Base-by-base conservation (phyloP, 1,140 invertebrate species). In the Planococcus citri region DNA sequence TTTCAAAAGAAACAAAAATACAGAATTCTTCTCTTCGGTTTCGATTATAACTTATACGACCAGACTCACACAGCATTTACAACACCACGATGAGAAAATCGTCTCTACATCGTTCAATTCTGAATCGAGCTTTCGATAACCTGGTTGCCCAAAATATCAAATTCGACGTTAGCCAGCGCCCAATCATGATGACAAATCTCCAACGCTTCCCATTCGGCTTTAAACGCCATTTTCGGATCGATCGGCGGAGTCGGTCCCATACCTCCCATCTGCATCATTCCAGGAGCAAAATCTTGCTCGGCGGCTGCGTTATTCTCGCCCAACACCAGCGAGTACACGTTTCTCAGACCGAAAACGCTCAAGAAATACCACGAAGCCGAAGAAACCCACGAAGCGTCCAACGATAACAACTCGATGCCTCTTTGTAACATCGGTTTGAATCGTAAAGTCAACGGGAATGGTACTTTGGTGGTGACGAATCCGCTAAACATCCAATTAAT, bases 401-500 rank as follows among this genome's bases (percentile, higher is more conserved):
- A 77, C 27, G 95, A 95, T 8, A 86, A 83, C 27, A 99, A 80
- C 79, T 99, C 96, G 70, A 99, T 90, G 69, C 97, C 97, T 76
- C 97, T 83, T 83, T 99, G 97, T 70, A 99, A 82, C 97, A 99
- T 99, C 1, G 96, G 95, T 79, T 99, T 99, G 78, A 99, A 99
- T 27, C 96, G 85, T 27, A 98, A 81, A 0, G 97, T 99, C 68
- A 99, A 78, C 0, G 97, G 97, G 80, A 99, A 99, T 71, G 97
- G 97, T 17, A 99, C 96, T 83, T 97, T 97, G 17, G 95, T 99
- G 67, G 97, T 98, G 38, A 99, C 91, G 80, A 99, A 99, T 68
- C 97, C 97, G 71, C 95, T 98, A 79, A 99, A 99, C 82, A 98
- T 98, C 97, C 97, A 99, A 78, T 99, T 99, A 74, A 99, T 99